Base-by-base conservation (phyloP, 2,113 vertebrate genomes). In the Patagioenas fasciata region DNA sequence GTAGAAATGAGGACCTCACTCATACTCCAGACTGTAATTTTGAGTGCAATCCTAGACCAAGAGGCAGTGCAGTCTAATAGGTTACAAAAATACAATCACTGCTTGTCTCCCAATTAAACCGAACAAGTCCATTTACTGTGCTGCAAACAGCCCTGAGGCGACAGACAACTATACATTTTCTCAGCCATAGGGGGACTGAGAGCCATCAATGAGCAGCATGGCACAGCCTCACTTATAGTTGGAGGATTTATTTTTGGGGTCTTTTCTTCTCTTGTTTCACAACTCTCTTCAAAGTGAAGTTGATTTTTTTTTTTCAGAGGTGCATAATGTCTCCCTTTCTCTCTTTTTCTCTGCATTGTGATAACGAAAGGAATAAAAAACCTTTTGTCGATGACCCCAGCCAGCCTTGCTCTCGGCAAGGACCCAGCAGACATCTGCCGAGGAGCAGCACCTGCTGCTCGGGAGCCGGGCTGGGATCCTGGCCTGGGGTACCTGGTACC, bases 71-170 rank as follows among this genome's bases (percentile, higher is more conserved):
- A 6, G 72, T 54, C 95, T 97, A 95, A 98, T 85, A 96, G 95
- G 87, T 97, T 98, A 97, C 96, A 96, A 95, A 97, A 97, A 96
- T 48, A 96, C 96, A 97, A 96, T 97, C 96, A 92, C 95, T 84
- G 66, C 89, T 85, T 82, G 1, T 95, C 97, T 97, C 96, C 86
- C 98, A 98, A 95, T 98, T 97, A 97, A 98, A 94, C 56, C 9
- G 79, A 97, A 95, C 94, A 95, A 96, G 96, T 93, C 95, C 92
- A 88, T 98, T 98, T 95, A 72, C 80, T 66, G 91, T 64, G 93
- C 91, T 97, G 94, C 97, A 93, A 97, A 97, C 87, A 96, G 98
- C 95, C 96, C 93, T 24, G 31, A 88, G 95, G 96, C 64, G 11
- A 93, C 95, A 78, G 44, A 80, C 11, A 71, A 82, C 94, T 93